A percentile compares a stretch with the other conserved stretches of the same genome.
Conservation (phyloP, 2,113 vertebrate genomes). For the Chloropsis cyanopogon region DNA sequence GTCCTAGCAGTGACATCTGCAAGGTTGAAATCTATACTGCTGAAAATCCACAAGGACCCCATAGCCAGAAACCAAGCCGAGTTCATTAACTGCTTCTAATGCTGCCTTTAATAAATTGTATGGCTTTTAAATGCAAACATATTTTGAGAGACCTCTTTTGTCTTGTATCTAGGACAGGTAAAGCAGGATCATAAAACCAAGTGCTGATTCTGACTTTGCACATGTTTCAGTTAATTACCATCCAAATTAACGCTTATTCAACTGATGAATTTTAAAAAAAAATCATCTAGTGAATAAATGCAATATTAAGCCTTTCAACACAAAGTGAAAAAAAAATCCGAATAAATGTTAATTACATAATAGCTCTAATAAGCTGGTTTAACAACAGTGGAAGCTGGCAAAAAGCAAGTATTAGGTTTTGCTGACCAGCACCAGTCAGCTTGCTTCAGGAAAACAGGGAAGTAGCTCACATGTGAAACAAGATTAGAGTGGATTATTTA, state of each 20-base stretch:
- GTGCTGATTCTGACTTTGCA: background rate
- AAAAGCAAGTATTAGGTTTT: constrained; percentile 7
- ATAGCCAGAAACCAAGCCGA: background rate
- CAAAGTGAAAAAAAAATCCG: background rate
- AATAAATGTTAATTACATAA: constrained; percentile 51
- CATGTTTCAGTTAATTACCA: constrained; percentile 40
- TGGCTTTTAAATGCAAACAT: background rate
- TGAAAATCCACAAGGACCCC: constrained; percentile 13
- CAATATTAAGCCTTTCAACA: constrained; percentile 34
- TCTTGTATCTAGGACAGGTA: constrained; percentile 45
- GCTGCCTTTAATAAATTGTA: background rate
- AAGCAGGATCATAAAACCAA: background rate
- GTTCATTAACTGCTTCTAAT: constrained; percentile 8
- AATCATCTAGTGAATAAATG: constrained; percentile 34
- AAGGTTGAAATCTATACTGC: background rate
- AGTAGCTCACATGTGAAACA: constrained; percentile 31
- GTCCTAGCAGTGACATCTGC: constrained; percentile 1
- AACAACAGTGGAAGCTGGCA: background rate
- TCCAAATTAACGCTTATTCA: constrained; percentile 58
- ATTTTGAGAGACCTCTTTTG: constrained; percentile 16
- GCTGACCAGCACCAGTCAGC: constrained; percentile 25
- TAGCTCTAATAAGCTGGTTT: constrained; percentile 32
- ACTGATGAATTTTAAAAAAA: background rate
- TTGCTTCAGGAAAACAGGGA: background rate
- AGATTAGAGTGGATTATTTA: constrained; percentile 59